These are phyloP conservation scores for Scomber colias DNA, from an alignment of 2,113 vertebrate genomes.

Conservation along the genomic window DNA sequence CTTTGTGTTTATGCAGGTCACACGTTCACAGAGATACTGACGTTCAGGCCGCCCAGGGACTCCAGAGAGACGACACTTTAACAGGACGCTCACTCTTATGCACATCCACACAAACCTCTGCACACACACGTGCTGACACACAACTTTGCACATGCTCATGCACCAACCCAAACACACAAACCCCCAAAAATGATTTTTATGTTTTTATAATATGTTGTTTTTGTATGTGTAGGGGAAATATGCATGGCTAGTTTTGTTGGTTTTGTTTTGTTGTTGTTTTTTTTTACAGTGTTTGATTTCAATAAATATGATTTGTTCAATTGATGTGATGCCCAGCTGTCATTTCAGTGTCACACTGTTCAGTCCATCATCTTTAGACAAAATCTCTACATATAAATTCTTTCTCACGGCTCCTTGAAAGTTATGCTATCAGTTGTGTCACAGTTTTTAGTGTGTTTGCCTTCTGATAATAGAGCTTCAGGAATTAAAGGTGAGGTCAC, in stretches of 20 bases:
- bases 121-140: not conserved
- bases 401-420: not conserved
- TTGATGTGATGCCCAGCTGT: not conserved
- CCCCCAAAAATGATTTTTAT: not conserved
- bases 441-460: constrained; percentile 17
- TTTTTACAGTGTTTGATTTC: constrained; percentile 4
- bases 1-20: constrained; percentile 74
- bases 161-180: not conserved
- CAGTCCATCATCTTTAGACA: not conserved
- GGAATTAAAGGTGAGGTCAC: constrained; percentile 1
- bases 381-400: not conserved
- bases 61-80: constrained; percentile 83
- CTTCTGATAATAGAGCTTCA: constrained; percentile 9
- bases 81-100: not conserved
- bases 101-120: not conserved
- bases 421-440: not conserved
- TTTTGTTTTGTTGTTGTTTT: not conserved
- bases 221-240: constrained; percentile 3
- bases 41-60: constrained; percentile 77
- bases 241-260: not conserved
- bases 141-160: not conserved
- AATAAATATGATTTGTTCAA: constrained; percentile 51
- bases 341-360: not conserved
- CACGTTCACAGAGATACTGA: constrained; percentile 85
- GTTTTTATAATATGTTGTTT: constrained; percentile 1